Conservation (phyloP, 2,113 vertebrate species). For the Lanius collurio region DNA sequence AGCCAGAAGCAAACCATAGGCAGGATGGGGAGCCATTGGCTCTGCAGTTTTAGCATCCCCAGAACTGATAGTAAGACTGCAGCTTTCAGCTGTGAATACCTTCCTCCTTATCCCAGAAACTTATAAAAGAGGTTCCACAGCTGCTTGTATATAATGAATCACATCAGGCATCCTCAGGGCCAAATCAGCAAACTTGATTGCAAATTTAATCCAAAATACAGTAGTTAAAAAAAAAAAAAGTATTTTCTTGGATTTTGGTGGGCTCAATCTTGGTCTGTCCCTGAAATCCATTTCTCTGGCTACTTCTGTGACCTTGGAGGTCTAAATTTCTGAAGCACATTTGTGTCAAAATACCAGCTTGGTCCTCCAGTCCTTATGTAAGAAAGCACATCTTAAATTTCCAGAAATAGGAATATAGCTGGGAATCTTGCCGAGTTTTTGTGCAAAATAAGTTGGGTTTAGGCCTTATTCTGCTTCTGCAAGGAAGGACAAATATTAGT, state of each 20-base stretch:
- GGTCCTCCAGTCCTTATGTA: background rate
- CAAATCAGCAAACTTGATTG: background rate
- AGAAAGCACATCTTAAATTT: background rate
- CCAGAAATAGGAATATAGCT: background rate
- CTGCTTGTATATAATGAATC: background rate
- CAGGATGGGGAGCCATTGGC: background rate
- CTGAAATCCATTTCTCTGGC: background rate
- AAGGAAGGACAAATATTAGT: background rate
- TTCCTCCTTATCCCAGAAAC: background rate
- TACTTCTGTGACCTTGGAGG: background rate
- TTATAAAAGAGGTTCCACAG: background rate
- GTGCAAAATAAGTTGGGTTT: background rate
- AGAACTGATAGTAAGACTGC: background rate
- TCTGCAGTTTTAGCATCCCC: background rate
- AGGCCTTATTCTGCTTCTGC: background rate
- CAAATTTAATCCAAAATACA: background rate
- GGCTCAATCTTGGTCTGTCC: background rate
- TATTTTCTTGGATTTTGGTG: background rate
- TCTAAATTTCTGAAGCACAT: background rate
- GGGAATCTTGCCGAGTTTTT: background rate
- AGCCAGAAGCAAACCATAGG: conserved; percentile 17
- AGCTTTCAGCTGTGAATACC: background rate
- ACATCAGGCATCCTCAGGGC: background rate
- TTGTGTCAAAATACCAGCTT: background rate
- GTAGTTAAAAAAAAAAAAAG: background rate